Conservation (phyloP, 2,888 invertebrate genomes). For the Drosophila pseudotakahashii region DNA sequence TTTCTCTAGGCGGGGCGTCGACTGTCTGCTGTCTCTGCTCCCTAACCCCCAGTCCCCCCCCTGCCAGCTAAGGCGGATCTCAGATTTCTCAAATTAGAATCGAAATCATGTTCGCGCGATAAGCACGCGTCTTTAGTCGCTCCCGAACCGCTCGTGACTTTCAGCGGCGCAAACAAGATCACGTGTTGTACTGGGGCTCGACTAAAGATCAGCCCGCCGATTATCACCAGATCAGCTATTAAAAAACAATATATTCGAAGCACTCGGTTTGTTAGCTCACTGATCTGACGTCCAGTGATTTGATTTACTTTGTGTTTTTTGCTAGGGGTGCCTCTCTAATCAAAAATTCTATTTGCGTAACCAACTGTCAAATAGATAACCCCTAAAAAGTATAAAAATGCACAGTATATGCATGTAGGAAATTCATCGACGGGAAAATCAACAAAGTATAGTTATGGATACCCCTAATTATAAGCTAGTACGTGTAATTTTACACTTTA, state of each 20-base stretch:
- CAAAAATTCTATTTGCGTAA: neutral
- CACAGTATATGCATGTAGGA: neutral
- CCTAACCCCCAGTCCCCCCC: neutral
- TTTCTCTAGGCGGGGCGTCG: constrained; percentile 27
- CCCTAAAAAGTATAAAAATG: neutral
- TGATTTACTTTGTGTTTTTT: constrained; percentile 16
- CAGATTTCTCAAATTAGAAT: constrained; percentile 33
- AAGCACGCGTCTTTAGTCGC: constrained; percentile 58
- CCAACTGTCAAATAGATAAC: constrained; percentile 19
- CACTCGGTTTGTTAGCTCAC: neutral
- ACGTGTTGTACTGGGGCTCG: constrained; percentile 54
- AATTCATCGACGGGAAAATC: neutral
- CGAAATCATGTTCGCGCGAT: constrained; percentile 49
- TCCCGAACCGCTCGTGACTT: constrained; percentile 40
- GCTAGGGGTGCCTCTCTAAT: constrained; percentile 10
- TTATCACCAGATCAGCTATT: constrained; percentile 15
- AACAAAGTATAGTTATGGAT: neutral
- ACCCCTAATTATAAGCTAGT: too few relatives aligned
- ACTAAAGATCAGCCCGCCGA: constrained; percentile 21
- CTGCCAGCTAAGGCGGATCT: neutral
- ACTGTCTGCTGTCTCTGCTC: constrained; percentile 8
- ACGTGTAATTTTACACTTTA: too few relatives aligned
- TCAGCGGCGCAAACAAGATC: constrained; percentile 56
- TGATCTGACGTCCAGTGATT: constrained; percentile 8
- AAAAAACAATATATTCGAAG: constrained; percentile 10